Evolutionary conservation across 2,797 vertebrate genomes (phyloP), one percentile per base, ranked within the genome.

Genomic region (Chiloscyllium punctatum): DNA sequence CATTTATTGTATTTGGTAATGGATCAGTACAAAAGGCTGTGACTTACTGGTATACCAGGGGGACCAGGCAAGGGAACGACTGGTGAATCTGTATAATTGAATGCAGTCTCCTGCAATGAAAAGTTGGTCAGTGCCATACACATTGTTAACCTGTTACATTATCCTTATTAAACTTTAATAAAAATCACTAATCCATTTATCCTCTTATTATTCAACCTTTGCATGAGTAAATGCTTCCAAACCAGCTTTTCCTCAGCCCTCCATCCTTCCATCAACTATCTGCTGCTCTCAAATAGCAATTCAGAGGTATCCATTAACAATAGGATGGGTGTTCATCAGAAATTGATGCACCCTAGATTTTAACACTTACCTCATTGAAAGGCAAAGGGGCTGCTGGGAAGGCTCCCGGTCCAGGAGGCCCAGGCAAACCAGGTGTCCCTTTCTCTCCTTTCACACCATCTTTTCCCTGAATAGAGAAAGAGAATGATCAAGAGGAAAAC

Each of bases 381-480:
- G 13, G 97, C 97, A 95, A 98, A n/a, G n/a, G 37, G 57, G 71
- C 18, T 77, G 23, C 92, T 27, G 95, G 84, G 71, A 84, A 37
- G 66, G 84, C 96, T 66, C 95, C 96, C 2, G 98, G 96, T 95
- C 98, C 96, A 51, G 98, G 97, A 51, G 95, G 96, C 13, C 98
- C 98, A 84, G 98, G 98, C 69, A 97, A 96, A 79, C 98, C 98
- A 94, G 98, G 98, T 96, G 97, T 95, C 91, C 98, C 98, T 25
- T 96, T 96, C 94, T 98, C 98, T 42, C 98, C 98, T 74, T 97
- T 98, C 30, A 71, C 94, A 0, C 98, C 98, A 37, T 97, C 97
- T 97, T 97, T 97, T 95, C 98, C 98, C 98, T 98, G 84, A 95
- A 96, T 72, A 66, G 13, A 69, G 30, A 48, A 42, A 30, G 62